Evolutionary conservation across 1,140 invertebrate species (phyloP).

Genomic region (Eulimnadia texana): DNA sequence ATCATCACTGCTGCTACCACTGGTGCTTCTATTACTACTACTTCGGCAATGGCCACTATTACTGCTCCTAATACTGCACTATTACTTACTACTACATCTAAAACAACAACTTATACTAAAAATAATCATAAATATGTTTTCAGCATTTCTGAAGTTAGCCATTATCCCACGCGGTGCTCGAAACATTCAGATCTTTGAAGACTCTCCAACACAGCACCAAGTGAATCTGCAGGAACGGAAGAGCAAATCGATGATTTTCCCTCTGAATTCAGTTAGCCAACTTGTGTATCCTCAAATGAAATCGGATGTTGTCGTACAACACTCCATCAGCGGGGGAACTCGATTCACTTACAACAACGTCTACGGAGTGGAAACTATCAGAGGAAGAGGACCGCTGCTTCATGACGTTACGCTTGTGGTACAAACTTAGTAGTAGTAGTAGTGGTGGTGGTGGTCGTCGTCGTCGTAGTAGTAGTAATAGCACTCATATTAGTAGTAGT

Average conservation of each 20-base stretch:
- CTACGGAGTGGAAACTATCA: conserved; percentile 33
- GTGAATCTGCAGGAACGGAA: conserved; percentile 14
- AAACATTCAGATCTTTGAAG: conserved; percentile 22
- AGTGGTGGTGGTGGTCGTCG: not conserved
- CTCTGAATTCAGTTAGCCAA: too few species aligned
- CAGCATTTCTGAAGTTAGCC: conserved; percentile 5
- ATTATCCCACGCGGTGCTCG: conserved; percentile 17
- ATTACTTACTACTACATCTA: too few species aligned
- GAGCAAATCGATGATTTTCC: conserved; percentile 6
- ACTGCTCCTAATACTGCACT: too few species aligned
- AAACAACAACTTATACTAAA: too few species aligned
- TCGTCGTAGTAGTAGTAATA: not conserved
- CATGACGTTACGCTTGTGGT: conserved; percentile 43
- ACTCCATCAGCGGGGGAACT: conserved; percentile 34
- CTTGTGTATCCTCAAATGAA: not conserved
- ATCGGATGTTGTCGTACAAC: conserved; percentile 1
- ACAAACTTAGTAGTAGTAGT: conserved; percentile 10
- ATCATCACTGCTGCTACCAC: too few species aligned
- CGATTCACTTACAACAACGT: conserved; percentile 37
- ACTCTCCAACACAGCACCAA: conserved; percentile 25
- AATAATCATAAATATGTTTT: too few species aligned
- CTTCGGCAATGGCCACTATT: too few species aligned
- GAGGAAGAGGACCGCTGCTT: conserved; percentile 38
- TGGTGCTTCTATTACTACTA: too few species aligned
- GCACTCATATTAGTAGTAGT: not conserved